Base-by-base conservation (phyloP, 1,140 invertebrate species). In the Scaptomyza montana region DNA sequence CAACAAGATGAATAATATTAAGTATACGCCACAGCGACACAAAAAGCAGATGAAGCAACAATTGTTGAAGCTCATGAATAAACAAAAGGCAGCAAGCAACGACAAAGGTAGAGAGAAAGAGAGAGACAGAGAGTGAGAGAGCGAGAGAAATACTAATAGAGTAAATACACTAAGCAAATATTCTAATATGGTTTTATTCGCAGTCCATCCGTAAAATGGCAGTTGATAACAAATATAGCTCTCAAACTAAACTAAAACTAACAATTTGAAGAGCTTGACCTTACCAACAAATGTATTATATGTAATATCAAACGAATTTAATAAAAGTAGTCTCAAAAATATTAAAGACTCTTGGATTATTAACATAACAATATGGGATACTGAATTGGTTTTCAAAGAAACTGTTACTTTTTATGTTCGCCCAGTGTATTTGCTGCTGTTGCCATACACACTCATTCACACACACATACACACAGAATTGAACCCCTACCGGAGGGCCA, bases 401-500 rank as follows among this genome's bases (percentile, higher is more conserved):
- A 10, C 3, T 41, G 2, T 12, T 41, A 3, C 3, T 41, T 41
- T 7, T 43, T 5, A 5, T 4, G 4, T 43, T 43, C 12, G 12
- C 12, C 12, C 39, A 43, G 33, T 36, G 33, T 36, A 43, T 43
- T n/a, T 3, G 41, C 55, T 46, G 56, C n/a, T 46, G 13, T 25
- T 43, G 25, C 25, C 56, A 33, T 25, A 57, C 45, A 9, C 47
- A 51, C 25, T 30, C 12, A 33, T 16, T 16, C 21, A 51, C 28
- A n/a, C n/a, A 33, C 28, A 9, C 16, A 28, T 9, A 28, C 43
- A 51, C 28, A 28, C 16, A 28, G 8, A 28, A n/a, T 46, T 43
- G 56, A 9, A 47, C 10, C 39, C 39, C 39, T n/a, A n/a, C 39
- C 50, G 67, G 60, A 65, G 64, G 65, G 65, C 72, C 75, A 78